Evolutionary conservation across 2,113 vertebrate genomes (phyloP).

Genomic region (Catharus fuscescens): DNA sequence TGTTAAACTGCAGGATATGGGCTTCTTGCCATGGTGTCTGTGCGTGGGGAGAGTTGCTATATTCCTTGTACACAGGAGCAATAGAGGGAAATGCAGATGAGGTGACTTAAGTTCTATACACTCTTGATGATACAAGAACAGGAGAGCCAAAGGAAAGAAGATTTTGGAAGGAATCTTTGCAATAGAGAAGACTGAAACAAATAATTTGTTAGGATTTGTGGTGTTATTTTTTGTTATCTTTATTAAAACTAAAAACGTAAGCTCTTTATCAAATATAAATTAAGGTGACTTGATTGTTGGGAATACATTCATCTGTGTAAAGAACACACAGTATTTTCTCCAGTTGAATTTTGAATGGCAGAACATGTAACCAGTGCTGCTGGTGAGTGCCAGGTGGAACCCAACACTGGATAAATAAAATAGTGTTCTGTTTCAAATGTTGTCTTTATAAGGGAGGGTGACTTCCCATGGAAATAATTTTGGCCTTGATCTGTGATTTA

Average conservation of each 20-base stretch:
- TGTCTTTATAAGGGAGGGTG: not conserved
- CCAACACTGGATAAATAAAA: not conserved
- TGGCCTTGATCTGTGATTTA: not conserved
- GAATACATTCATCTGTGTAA: not conserved
- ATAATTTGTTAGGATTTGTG: not conserved
- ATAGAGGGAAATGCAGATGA: not conserved
- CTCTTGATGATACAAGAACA: not conserved
- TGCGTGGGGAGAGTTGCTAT: rapidly evolving
- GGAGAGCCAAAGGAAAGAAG: not conserved
- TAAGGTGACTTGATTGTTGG: not conserved
- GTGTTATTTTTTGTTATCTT: not conserved
- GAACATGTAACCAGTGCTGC: not conserved
- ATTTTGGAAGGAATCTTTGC: not conserved
- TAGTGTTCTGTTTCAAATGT: not conserved
- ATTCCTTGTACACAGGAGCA: not conserved
- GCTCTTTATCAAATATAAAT: not conserved
- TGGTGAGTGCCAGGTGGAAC: not conserved
- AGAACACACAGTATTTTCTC: not conserved
- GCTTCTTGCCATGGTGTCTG: not conserved
- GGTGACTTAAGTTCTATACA: not conserved
- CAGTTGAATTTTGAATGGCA: not conserved
- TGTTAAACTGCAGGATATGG: not conserved
- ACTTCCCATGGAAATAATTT: not conserved
- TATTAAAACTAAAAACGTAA: not conserved
- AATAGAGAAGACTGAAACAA: not conserved